Evolutionary conservation across 2,797 vertebrate species (phyloP).

Genomic region (Catamblyrhynchus diadema): DNA sequence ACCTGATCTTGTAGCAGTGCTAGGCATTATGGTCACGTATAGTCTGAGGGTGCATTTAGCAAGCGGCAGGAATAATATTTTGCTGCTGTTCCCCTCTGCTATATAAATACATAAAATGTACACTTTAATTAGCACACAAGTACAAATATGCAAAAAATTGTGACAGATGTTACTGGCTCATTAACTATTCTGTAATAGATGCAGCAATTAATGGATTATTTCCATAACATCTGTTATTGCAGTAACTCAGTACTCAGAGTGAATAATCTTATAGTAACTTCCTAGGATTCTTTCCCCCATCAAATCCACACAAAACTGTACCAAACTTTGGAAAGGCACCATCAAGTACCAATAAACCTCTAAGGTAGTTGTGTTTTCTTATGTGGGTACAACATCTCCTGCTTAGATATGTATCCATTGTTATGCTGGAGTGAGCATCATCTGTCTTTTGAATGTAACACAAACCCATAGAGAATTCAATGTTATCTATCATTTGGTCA

Average conservation of each 20-base stretch:
- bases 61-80: background rate
- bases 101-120: background rate
- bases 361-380: background rate
- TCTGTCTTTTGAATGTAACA: background rate
- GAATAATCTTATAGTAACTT: background rate
- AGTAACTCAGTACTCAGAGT: background rate
- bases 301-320: background rate
- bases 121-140: background rate
- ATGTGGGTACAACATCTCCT: background rate
- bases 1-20: background rate
- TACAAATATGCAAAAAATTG: background rate
- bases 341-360: background rate
- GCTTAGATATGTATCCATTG: accelerated
- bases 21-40: accelerated
- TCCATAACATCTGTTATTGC: background rate
- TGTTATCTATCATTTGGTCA: background rate
- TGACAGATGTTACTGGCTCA: background rate
- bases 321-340: background rate
- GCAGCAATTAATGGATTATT: background rate
- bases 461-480: background rate
- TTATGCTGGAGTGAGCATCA: background rate
- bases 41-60: background rate
- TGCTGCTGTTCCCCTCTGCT: background rate
- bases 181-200: background rate
- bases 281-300: accelerated